phyloP scores from a whole-genome alignment of 2,113 vertebrate genomes.

The Ondatra zibethicus region DNA sequence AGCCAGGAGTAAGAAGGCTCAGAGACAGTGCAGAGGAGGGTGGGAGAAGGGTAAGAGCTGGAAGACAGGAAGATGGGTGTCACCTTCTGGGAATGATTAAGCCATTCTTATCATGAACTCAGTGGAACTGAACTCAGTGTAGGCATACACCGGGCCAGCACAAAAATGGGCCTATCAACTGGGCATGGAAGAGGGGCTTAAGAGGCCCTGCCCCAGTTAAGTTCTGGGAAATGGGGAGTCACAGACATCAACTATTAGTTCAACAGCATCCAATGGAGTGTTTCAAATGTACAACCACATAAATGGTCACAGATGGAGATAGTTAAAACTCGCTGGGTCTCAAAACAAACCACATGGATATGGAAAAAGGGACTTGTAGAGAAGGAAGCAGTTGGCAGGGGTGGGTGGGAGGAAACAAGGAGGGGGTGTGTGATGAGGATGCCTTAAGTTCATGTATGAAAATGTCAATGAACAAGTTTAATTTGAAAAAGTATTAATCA shows the following conservation, averaged over 20 bases:
- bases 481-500: neutral
- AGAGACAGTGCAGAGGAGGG: neutral
- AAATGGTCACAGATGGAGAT: neutral
- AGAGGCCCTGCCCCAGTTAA: neutral
- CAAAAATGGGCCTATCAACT: neutral
- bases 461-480: neutral
- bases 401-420: neutral
- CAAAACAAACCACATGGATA: neutral
- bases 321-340: neutral
- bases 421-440: too few relatives aligned
- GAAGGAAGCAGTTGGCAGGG: neutral
- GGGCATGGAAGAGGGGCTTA: neutral
- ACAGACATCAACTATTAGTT: too few relatives aligned
- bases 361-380: neutral
- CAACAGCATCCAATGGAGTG: neutral
- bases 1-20: too few relatives aligned
- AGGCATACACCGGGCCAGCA: neutral
- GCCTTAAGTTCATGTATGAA: neutral
- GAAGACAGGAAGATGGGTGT: neutral
- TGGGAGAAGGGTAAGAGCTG: too few relatives aligned
- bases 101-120: neutral
- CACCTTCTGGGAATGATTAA: neutral
- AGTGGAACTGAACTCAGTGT: neutral
- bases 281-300: neutral
- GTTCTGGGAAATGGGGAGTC: neutral